These are phyloP conservation scores for Chaetura pelagica DNA, from an alignment of 2,113 vertebrate genomes.

Conservation along the genomic window DNA sequence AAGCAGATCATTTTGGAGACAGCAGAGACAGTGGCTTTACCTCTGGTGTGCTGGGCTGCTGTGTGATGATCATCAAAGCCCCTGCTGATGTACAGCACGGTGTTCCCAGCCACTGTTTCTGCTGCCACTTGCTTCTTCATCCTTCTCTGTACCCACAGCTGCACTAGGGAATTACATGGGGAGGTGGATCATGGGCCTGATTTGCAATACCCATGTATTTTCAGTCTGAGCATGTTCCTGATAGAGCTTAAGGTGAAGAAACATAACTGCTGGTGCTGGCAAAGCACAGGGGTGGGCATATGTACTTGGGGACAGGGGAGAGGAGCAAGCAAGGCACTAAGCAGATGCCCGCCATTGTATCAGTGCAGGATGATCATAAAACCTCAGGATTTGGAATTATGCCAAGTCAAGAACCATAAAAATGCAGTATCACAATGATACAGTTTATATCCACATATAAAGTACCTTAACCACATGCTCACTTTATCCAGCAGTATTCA, in stretches of 20 bases:
- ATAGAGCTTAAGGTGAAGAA: background rate
- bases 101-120: background rate
- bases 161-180: accelerated
- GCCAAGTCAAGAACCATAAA: background rate
- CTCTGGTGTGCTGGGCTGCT: background rate
- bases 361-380: background rate
- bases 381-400: background rate
- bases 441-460: background rate
- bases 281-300: background rate
- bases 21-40: background rate
- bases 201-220: background rate
- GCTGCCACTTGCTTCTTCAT: background rate
- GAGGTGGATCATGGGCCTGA: background rate
- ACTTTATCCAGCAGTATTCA: background rate
- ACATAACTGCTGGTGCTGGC: background rate
- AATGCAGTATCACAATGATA: background rate
- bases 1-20: background rate
- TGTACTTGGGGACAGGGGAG: background rate
- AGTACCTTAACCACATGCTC: background rate
- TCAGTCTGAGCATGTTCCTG: background rate
- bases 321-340: background rate
- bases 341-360: background rate
- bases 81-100: accelerated
- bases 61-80: accelerated
- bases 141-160: background rate